Evolutionary conservation across 2,113 vertebrate species (phyloP).

Genomic region (Gnathonemus echidnorhynchus): DNA sequence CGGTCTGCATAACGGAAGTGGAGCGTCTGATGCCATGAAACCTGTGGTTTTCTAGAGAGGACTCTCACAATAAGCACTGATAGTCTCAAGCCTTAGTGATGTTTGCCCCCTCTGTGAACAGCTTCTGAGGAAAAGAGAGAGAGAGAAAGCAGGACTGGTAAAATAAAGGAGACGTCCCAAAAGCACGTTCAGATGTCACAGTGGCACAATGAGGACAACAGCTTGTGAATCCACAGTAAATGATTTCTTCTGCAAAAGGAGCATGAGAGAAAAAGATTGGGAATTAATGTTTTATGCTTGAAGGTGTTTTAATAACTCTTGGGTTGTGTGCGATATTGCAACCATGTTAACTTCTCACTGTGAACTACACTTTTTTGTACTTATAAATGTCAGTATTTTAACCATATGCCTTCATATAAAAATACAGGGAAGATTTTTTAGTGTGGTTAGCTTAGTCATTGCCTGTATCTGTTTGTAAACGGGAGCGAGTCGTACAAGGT

Average conservation of each 20-base stretch:
- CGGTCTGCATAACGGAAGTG: background rate
- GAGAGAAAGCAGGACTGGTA: background rate
- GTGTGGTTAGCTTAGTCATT: background rate
- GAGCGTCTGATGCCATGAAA: background rate
- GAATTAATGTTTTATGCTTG: background rate
- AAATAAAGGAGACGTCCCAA: background rate
- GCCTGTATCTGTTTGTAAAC: background rate
- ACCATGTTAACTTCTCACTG: background rate
- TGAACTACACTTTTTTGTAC: background rate
- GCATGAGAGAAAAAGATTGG: background rate
- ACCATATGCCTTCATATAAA: background rate
- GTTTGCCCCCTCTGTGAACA: background rate
- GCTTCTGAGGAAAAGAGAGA: background rate
- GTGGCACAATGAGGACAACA: background rate
- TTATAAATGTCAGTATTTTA: background rate
- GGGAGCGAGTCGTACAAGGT: background rate
- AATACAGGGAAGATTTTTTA: background rate
- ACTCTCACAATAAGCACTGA: background rate
- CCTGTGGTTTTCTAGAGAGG: background rate
- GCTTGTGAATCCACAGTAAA: background rate
- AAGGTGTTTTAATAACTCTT: background rate
- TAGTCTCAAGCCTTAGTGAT: background rate
- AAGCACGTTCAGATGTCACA: background rate
- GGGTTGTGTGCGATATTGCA: background rate
- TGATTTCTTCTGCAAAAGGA: background rate